A percentile compares a stretch with the other conserved stretches of the same genome.
Conservation (phyloP, 2,888 invertebrate species). For the Drosophila gaucha region DNA sequence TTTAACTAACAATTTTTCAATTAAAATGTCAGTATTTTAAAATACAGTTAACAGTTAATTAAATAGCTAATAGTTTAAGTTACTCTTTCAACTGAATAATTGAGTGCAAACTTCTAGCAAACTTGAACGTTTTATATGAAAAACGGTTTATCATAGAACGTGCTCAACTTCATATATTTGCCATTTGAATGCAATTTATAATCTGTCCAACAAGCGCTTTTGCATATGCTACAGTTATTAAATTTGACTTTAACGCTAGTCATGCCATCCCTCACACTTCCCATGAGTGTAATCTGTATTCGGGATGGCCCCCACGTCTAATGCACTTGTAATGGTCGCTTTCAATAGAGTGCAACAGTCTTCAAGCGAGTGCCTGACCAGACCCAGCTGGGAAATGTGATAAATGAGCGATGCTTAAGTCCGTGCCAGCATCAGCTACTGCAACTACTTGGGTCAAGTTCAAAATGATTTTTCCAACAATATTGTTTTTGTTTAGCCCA, state of each 20-base stretch:
- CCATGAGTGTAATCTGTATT: slow-evolving; percentile 33
- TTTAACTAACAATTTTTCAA: too few species aligned
- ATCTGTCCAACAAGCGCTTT: slow-evolving; percentile 5
- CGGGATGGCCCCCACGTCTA: slow-evolving; percentile 7
- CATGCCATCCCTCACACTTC: slow-evolving; percentile 31
- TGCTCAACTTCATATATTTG: not conserved
- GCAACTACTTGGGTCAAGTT: slow-evolving; percentile 68
- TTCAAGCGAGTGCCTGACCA: slow-evolving; percentile 10
- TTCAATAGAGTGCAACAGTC: slow-evolving; percentile 46
- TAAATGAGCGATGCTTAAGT: slow-evolving; percentile 49
- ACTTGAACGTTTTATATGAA: not conserved
- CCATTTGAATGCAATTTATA: slow-evolving; percentile 22
- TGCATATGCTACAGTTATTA: slow-evolving; percentile 49
- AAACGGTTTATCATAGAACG: not conserved
- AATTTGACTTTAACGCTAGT: slow-evolving; percentile 52
- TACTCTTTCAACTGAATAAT: not conserved
- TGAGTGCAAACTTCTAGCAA: not conserved
- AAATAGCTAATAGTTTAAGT: not conserved
- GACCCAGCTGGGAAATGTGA: slow-evolving; percentile 38
- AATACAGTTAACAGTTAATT: not conserved
- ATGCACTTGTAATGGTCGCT: slow-evolving; percentile 57
- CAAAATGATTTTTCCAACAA: slow-evolving; percentile 62
- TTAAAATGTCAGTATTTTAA: too few species aligned
- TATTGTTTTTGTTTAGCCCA: slow-evolving; percentile 46
- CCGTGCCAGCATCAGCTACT: slow-evolving; percentile 11